These are phyloP conservation scores for Dendroctonus ponderosae DNA, from an alignment of 1,140 invertebrate species.

Conservation along the genomic window DNA sequence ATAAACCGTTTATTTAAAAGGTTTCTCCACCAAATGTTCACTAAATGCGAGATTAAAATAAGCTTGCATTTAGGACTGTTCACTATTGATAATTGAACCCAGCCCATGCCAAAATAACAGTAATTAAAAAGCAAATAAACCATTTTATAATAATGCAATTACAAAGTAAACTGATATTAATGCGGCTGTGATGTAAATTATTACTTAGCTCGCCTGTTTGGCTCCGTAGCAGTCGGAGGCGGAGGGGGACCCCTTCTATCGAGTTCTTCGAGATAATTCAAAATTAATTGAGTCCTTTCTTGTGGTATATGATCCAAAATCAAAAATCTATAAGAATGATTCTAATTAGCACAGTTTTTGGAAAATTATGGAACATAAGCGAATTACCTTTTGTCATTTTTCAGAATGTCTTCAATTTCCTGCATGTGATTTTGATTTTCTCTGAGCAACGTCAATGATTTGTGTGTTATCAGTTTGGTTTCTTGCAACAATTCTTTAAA, in stretches of 20 bases:
- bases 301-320: slow-evolving; percentile 86
- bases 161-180: no score
- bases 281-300: slow-evolving; percentile 83
- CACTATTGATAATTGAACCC: no score
- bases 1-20: no score
- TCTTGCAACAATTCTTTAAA: slow-evolving; percentile 92
- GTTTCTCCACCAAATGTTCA: no score
- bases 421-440: slow-evolving; percentile 77
- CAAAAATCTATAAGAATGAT: slow-evolving; percentile 60
- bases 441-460: slow-evolving; percentile 72
- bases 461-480: slow-evolving; percentile 94
- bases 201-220: slow-evolving; percentile 65
- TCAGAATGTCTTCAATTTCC: slow-evolving; percentile 87
- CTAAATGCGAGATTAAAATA: no score
- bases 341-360: neutral
- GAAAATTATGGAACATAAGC: neutral
- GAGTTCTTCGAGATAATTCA: slow-evolving; percentile 90
- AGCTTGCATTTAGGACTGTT: no score
- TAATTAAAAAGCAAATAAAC: no score
- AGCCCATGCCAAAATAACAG: no score
- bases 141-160: no score
- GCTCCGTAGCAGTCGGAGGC: slow-evolving; percentile 94
- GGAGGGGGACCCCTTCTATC: slow-evolving; percentile 94
- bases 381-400: slow-evolving; percentile 71
- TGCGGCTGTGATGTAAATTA: neutral